Evolutionary conservation across 2,888 invertebrate genomes (phyloP).

Genomic region (Hydropsyche betteni): DNA sequence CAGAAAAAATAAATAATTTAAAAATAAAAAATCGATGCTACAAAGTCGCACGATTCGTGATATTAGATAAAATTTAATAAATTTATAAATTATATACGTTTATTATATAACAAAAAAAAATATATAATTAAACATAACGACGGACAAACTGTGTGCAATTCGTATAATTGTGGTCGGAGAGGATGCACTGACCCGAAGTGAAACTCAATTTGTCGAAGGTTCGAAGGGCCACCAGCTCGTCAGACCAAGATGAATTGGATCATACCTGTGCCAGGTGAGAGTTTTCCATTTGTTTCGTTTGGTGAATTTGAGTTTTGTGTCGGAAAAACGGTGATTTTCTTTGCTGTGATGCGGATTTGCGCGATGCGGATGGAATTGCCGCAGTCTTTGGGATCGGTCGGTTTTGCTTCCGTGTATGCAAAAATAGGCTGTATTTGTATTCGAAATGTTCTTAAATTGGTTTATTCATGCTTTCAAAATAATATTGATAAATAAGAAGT

Average conservation of each 20-base stretch:
- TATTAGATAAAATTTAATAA: slow-evolving; percentile 34
- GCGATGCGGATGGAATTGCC: too few relatives aligned
- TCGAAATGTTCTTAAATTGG: too few relatives aligned
- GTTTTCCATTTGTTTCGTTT: background rate
- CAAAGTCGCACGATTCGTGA: slow-evolving; percentile 30
- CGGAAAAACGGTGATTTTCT: too few relatives aligned
- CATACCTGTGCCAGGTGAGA: slow-evolving; percentile 64
- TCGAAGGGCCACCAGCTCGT: slow-evolving; percentile 36
- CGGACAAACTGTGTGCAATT: slow-evolving; percentile 6
- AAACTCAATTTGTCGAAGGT: slow-evolving; percentile 25
- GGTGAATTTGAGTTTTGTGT: too few relatives aligned
- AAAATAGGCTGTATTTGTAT: too few relatives aligned
- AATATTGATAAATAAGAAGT: too few relatives aligned
- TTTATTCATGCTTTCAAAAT: too few relatives aligned
- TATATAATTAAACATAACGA: background rate
- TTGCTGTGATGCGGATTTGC: too few relatives aligned
- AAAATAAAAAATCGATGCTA: slow-evolving; percentile 34
- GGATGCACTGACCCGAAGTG: slow-evolving; percentile 37
- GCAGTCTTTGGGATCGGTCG: too few relatives aligned
- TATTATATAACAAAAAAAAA: slow-evolving; percentile 10
- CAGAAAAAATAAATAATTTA: background rate
- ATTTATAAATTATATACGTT: slow-evolving; percentile 16
- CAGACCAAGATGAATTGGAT: slow-evolving; percentile 64
- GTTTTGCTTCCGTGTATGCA: too few relatives aligned
- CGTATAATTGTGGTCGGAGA: slow-evolving; percentile 6